Conservation (phyloP, 2,888 invertebrate species). For the Euplagia quadripunctaria region DNA sequence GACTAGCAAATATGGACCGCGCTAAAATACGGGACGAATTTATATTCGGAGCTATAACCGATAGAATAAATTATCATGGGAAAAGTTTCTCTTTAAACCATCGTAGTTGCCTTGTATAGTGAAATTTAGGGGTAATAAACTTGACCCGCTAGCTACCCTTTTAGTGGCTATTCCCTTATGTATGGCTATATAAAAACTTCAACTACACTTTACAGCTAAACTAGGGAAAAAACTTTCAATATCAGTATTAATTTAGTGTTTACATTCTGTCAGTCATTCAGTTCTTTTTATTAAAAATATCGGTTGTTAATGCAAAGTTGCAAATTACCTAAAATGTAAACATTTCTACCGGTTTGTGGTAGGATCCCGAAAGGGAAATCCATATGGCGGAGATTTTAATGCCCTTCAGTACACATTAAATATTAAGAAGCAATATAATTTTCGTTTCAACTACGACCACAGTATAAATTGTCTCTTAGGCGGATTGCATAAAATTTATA, state of each 20-base stretch:
- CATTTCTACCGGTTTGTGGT: too few relatives aligned
- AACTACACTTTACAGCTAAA: slow-evolving; percentile 28
- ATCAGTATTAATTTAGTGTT: background rate
- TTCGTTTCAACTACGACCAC: too few relatives aligned
- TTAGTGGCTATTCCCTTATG: slow-evolving; percentile 31
- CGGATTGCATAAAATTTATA: too few relatives aligned
- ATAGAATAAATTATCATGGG: slow-evolving; percentile 66
- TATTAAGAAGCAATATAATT: too few relatives aligned
- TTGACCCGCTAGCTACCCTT: slow-evolving; percentile 39
- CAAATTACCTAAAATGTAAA: too few relatives aligned
- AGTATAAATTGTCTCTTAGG: too few relatives aligned
- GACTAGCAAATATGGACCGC: slow-evolving; percentile 73
- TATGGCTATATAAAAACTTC: slow-evolving; percentile 41
- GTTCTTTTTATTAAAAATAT: background rate
- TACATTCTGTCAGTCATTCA: background rate
- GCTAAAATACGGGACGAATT: slow-evolving; percentile 70
- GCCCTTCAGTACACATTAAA: too few relatives aligned
- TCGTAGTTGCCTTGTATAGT: slow-evolving; percentile 43
- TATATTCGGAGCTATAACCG: slow-evolving; percentile 60
- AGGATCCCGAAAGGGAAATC: too few relatives aligned
- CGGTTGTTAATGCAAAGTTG: background rate
- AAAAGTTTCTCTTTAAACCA: slow-evolving; percentile 41
- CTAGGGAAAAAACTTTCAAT: slow-evolving; percentile 35
- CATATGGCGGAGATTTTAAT: too few relatives aligned
- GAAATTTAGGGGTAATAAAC: slow-evolving; percentile 42